phyloP scores from a whole-genome alignment of 1,140 invertebrate genomes.

The Drosophila gunungcola region DNA sequence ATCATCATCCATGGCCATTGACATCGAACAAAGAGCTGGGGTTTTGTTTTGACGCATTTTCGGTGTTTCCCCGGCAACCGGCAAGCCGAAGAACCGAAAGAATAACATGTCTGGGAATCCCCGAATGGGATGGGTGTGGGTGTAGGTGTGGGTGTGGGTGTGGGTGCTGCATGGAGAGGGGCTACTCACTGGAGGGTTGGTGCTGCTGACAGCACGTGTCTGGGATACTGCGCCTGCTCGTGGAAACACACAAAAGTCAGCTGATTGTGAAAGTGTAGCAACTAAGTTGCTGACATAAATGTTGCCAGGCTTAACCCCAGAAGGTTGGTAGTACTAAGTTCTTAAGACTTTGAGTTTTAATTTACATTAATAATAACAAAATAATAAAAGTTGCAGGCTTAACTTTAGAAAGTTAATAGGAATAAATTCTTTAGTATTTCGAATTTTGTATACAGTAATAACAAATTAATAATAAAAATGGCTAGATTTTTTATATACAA shows the following conservation, averaged over 20 bases:
- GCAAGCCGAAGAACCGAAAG: constrained; percentile 45
- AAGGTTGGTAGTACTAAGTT: background rate
- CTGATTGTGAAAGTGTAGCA: constrained; percentile 19
- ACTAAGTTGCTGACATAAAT: constrained; percentile 40
- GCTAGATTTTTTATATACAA: too few species aligned
- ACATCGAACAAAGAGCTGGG: constrained; percentile 55
- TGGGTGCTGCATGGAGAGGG: constrained; percentile 13
- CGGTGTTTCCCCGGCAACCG: constrained; percentile 63
- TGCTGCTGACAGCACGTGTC: constrained; percentile 50
- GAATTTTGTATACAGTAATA: too few species aligned
- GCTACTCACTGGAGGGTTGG: constrained; percentile 24
- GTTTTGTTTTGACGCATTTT: constrained; percentile 73
- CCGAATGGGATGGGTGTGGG: constrained; percentile 4
- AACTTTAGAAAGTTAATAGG: too few species aligned
- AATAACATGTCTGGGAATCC: constrained; percentile 64
- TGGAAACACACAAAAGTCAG: constrained; percentile 46
- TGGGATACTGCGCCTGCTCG: constrained; percentile 61
- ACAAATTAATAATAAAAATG: too few species aligned
- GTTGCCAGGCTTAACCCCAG: constrained; percentile 24
- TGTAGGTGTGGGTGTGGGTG: constrained; percentile 2
- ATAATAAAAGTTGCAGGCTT: too few species aligned
- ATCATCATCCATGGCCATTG: constrained; percentile 23
- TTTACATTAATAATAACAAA: too few species aligned
- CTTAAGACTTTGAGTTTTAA: background rate
- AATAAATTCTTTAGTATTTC: too few species aligned